phyloP scores from a whole-genome alignment of 2,797 vertebrate species.

The Ctenosaura bakeri region DNA sequence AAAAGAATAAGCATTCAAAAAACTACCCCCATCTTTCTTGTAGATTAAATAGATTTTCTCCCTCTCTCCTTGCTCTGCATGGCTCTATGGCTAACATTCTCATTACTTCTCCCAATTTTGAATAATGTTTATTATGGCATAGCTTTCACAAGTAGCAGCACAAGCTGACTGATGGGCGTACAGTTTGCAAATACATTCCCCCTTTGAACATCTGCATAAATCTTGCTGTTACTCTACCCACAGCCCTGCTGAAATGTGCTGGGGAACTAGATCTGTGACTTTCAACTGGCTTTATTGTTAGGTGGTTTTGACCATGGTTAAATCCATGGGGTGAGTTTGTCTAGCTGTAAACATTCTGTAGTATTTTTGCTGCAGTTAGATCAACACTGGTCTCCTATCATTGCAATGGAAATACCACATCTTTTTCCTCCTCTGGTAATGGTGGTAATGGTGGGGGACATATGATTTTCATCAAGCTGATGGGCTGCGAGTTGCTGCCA shows the following conservation, averaged over 20 bases:
- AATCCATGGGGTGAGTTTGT: neutral
- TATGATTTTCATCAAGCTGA: conserved; percentile 14
- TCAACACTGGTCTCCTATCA: neutral
- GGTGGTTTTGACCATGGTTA: conserved; percentile 13
- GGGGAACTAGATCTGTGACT: conserved; percentile 41
- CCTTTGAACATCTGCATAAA: conserved; percentile 41
- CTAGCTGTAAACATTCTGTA: neutral
- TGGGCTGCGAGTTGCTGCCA: neutral
- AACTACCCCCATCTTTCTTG: neutral
- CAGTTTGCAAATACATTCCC: conserved; percentile 45
- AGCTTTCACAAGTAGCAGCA: conserved; percentile 45
- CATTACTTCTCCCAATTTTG: conserved; percentile 28
- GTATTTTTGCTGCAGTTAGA: conserved; percentile 11
- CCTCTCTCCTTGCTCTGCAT: neutral
- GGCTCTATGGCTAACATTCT: conserved; percentile 33
- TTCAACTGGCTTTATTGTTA: conserved; percentile 8
- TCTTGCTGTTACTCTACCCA: conserved; percentile 6
- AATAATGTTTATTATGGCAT: conserved; percentile 38
- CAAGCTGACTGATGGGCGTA: conserved; percentile 53
- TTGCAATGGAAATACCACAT: conserved; percentile 6
- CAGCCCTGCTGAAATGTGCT: conserved; percentile 9
- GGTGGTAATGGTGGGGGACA: neutral
- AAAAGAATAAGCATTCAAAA: neutral
- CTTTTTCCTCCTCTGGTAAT: neutral
- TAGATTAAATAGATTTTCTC: neutral